Percentiles rank a stretch among this genome's conserved stretches.
phyloP scores from a whole-genome alignment of 2,888 invertebrate species.

The Sphinx pinastri region DNA sequence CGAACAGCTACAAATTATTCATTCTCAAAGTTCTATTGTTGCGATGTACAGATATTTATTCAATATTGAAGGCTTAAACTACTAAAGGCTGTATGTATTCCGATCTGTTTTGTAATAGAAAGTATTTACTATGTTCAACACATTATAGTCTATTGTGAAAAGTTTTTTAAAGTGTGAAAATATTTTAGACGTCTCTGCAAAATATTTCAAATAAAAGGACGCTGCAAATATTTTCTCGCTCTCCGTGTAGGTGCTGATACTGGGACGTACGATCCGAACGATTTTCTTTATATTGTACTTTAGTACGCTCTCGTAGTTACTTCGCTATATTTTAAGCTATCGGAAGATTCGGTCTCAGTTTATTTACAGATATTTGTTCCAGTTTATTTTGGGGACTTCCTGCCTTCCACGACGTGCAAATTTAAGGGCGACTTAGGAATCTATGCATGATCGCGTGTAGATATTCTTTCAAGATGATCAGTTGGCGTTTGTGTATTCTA shows the following conservation, averaged over 20 bases:
- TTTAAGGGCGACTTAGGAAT: slow-evolving; percentile 64
- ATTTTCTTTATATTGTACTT: slow-evolving; percentile 16
- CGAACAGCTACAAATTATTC: slow-evolving; percentile 16
- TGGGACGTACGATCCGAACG: not conserved
- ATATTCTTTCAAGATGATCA: not conserved
- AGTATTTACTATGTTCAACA: not conserved
- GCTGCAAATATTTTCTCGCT: slow-evolving; percentile 16
- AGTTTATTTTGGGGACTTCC: slow-evolving; percentile 79
- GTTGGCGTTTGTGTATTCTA: no score
- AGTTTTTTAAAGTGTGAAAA: not conserved
- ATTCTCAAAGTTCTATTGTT: slow-evolving; percentile 21
- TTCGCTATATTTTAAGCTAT: slow-evolving; percentile 41
- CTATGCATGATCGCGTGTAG: not conserved
- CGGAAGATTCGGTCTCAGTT: slow-evolving; percentile 61
- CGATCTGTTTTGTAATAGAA: not conserved
- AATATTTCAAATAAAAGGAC: slow-evolving; percentile 18
- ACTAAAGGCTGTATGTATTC: no score
- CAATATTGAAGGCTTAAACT: not conserved
- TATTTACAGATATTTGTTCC: slow-evolving; percentile 79
- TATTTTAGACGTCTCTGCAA: slow-evolving; percentile 8
- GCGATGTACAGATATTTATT: not conserved
- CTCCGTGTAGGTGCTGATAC: slow-evolving; percentile 5
- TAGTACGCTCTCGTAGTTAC: slow-evolving; percentile 19
- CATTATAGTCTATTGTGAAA: not conserved
- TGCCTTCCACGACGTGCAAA: slow-evolving; percentile 77